Conservation (phyloP, 2,888 invertebrate genomes). For the Papilio protenor region DNA sequence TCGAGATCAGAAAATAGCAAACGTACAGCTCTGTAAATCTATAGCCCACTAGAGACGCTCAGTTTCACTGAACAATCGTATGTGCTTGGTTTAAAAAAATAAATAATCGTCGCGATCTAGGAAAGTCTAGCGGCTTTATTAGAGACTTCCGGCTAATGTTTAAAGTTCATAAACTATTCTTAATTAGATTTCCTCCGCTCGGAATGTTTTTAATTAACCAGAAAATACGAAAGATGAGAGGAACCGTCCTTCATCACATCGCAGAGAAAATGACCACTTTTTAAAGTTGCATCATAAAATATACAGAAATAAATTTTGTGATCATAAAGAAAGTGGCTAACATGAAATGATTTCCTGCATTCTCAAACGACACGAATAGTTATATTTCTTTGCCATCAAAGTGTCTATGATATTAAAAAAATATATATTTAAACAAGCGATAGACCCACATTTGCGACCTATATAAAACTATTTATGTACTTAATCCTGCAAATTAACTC, state of each 20-base stretch:
- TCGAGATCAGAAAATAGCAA: no score
- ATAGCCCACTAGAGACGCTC: no score
- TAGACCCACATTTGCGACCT: not conserved
- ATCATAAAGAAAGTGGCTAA: slow-evolving; percentile 36
- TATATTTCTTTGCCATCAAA: slow-evolving; percentile 35
- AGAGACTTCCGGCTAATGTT: slow-evolving; percentile 33
- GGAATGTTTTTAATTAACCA: slow-evolving; percentile 60
- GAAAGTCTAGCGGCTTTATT: slow-evolving; percentile 16
- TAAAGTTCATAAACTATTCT: slow-evolving; percentile 60
- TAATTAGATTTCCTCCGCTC: slow-evolving; percentile 67
- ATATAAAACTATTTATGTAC: not conserved
- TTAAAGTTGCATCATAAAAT: slow-evolving; percentile 37
- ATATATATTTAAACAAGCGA: not conserved
- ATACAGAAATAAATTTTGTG: slow-evolving; percentile 33
- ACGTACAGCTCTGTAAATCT: no score
- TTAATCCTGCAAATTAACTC: not conserved
- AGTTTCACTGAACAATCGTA: no score
- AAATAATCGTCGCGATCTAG: not conserved
- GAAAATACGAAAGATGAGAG: slow-evolving; percentile 49
- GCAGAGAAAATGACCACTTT: slow-evolving; percentile 29
- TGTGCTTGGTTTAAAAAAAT: not conserved
- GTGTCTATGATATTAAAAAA: slow-evolving; percentile 16
- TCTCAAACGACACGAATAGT: slow-evolving; percentile 35
- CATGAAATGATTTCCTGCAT: slow-evolving; percentile 40
- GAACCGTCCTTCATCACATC: slow-evolving; percentile 23